phyloP scores from a whole-genome alignment of 2,888 invertebrate species.

The Spodoptera picta region DNA sequence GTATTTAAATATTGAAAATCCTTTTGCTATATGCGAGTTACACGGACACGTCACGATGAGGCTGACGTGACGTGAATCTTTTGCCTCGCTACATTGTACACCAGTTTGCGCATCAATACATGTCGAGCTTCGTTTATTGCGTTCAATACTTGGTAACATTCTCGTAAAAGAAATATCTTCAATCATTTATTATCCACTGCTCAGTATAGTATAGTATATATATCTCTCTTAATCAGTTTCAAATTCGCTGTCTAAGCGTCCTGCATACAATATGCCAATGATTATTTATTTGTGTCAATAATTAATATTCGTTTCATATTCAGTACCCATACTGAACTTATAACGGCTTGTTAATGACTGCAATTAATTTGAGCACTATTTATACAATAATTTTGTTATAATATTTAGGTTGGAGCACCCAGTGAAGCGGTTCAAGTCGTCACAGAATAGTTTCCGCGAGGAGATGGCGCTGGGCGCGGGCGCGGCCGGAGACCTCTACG shows the following conservation, averaged over 20 bases:
- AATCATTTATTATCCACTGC: too few species aligned
- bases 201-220: too few species aligned
- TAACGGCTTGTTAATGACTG: too few species aligned
- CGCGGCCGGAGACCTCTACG: constrained; percentile 88
- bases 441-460: constrained; percentile 78
- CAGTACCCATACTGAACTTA: too few species aligned
- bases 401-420: constrained; percentile 94
- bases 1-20: too few species aligned
- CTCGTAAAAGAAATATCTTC: background rate
- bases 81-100: constrained; percentile 71
- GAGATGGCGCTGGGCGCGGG: constrained; percentile 74
- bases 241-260: too few species aligned
- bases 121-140: constrained; percentile 63
- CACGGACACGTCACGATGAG: constrained; percentile 61
- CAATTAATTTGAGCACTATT: too few species aligned
- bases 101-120: constrained; percentile 72
- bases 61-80: constrained; percentile 64
- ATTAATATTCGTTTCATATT: too few species aligned
- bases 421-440: constrained; percentile 94
- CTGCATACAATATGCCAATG: too few species aligned
- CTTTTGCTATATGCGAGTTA: constrained; percentile 57
- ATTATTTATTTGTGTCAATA: too few species aligned
- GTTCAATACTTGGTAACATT: constrained; percentile 73
- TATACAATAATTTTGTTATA: too few species aligned
- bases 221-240: too few species aligned